Evolutionary conservation across 1,140 invertebrate genomes (phyloP), one percentile per base, ranked within the genome.

Genomic region (Drosophila eugracilis): DNA sequence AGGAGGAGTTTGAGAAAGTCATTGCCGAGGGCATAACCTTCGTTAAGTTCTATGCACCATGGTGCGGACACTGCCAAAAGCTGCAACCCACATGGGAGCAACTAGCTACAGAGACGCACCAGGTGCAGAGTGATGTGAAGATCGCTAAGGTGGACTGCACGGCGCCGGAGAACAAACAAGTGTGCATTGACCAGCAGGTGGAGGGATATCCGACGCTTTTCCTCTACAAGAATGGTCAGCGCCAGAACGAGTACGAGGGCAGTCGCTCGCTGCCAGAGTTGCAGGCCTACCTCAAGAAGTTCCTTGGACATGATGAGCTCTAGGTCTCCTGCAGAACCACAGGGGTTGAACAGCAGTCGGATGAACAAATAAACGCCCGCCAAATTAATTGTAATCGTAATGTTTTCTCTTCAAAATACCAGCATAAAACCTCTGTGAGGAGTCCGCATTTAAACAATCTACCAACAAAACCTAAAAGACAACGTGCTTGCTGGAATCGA

Each of bases 21-120:
- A 92, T 96, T 0, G 90, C 92, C 15, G 89, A 83, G 14, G 96
- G 96, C 45, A 92, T 94, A 53, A 94, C 96, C 81, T 97, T 98
- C 91, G 92, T 98, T 19, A 97, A 96, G 81, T 97, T 97, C 91
- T 97, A 96, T 92, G 96, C 96, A 19, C 96, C 96, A 1, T 97
- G 96, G 96, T 96, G 95, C 77, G 95, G 95, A 6, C 95, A 96
- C 78, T 96, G 95, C 66, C 95, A 95, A 84, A 92, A 94, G 59
- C 77, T 96, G 54, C 94, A 95, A 6, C 94, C 95, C 2, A 95
- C 94, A 6, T 96, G 95, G 95, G 94, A 96, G 57, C 93, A 95
- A 50, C 81, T 96, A 5, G 95, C 94, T 0, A 93, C 93, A 12
- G 95, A 95, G 70, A 94, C 94, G 78, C 80, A 93, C 12, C 81